Base-by-base conservation (phyloP, 2,888 invertebrate genomes). In the Aphidius colemani region DNA sequence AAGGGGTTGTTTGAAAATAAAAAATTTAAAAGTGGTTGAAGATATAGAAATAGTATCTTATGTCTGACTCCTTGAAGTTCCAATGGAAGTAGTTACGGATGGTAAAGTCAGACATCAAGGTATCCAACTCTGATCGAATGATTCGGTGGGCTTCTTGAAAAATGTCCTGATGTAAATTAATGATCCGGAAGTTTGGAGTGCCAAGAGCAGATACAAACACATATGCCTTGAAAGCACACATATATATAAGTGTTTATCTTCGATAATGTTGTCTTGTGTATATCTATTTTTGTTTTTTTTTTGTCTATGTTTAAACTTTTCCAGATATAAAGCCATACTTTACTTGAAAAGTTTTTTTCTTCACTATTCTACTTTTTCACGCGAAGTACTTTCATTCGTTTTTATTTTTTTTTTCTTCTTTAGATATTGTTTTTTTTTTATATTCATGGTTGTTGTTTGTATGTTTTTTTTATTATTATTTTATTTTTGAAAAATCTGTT, bases 131-230 rank as follows among this genome's bases (percentile, higher is more conserved):
- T 43, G 18, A 55, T 44, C 61, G 59, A 64, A 62, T 67, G 66
- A 69, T 66, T 63, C 63, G 67, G 53, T 63, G 53, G 57, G 30
- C 30, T 70, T 72, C 72, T 74, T 76, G 76, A 77, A 76, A 78
- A 75, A 76, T 73, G 72, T 74, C 72, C 73, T 77, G 76, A 76
- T 77, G 75, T 73, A 77, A 78, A 78, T 78, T 78, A 78, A 79
- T 76, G 77, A 72, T 66, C 68, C 69, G 70, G 72, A 78, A 78
- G 78, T 76, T 77, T 71, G 43, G 61, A 70, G 69, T 30, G 3
- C 30, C 65, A 62, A 71, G 67, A 30, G 40, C 40, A 30, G 57
- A 57, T 57, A 57, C 46, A 57, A 46, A 57, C 46, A 57, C 57
- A 57, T 57, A 57, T 57, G 57, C 46, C 57, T 57, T 11, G 57